These are phyloP conservation scores for Lobophora halterata DNA, from an alignment of 2,888 invertebrate genomes.

Conservation along the genomic window DNA sequence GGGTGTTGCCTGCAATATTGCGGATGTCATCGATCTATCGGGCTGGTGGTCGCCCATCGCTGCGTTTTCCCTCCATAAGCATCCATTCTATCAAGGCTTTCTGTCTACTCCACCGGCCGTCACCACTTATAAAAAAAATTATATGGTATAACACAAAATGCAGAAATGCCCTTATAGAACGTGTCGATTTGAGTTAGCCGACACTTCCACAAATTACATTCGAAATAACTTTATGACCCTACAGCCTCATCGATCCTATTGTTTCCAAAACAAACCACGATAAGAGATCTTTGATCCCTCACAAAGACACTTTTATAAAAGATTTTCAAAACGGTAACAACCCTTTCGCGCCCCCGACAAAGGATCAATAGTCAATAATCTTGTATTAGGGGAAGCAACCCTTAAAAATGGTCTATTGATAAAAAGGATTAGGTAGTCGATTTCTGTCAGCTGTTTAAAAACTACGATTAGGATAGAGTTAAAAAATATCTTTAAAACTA, in stretches of 20 bases:
- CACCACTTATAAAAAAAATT: too few species aligned
- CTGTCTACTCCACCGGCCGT: too few species aligned
- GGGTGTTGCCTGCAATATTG: too few species aligned
- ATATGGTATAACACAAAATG: too few species aligned
- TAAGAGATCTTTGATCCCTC: slow-evolving; percentile 16
- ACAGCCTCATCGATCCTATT: slow-evolving; percentile 19
- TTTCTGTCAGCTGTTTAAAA: slow-evolving; percentile 39
- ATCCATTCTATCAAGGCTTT: too few species aligned
- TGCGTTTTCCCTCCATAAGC: too few species aligned
- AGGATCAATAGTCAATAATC: slow-evolving; percentile 77
- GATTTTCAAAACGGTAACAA: slow-evolving; percentile 47
- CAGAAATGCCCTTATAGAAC: too few species aligned
- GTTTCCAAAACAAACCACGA: slow-evolving; percentile 22
- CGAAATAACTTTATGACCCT: too few species aligned
- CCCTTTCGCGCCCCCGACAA: slow-evolving; percentile 67
- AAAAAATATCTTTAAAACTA: neutral
- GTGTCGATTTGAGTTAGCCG: too few species aligned
- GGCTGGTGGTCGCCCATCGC: too few species aligned
- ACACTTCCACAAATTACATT: too few species aligned
- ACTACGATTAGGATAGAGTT: slow-evolving; percentile 13
- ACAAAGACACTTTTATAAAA: slow-evolving; percentile 30
- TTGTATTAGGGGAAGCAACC: slow-evolving; percentile 61
- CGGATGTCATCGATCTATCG: too few species aligned
- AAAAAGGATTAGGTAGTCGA: slow-evolving; percentile 51
- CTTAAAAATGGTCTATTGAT: slow-evolving; percentile 44